Evolutionary conservation across 1,140 invertebrate genomes (phyloP), one percentile per base, ranked within the genome.

Genomic region (Philotrypesis tridentata): DNA sequence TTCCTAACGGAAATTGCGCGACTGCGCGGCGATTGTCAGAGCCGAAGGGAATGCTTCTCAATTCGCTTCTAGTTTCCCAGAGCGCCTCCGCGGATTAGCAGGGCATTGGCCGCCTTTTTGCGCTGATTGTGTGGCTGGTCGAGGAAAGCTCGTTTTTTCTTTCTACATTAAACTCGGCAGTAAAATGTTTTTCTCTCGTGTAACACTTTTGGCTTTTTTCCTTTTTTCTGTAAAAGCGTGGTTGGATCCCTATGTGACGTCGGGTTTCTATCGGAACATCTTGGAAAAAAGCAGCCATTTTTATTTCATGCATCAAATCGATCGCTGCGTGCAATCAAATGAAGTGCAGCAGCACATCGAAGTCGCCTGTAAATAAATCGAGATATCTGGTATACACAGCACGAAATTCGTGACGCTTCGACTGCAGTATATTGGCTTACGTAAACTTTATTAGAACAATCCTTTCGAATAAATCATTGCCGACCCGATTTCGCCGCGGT

Each of bases 1-100:
- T 82, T 82, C 68, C 31, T 82, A 73, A 73, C 80, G 75, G 65
- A 77, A 82, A 82, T 71, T 82, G 73, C 73, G 48, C 75, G 6
- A 12, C 55, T n/a, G 67, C 21, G n/a, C 63, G 29, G 21, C n/a
- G 67, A 71, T 79, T 77, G 43, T 37, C 67, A 43, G n/a, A n/a
- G 31, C 55, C 31, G 14, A 40, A 14, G 37, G 23, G 61, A 67
- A 68, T 55, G 67, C 67, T 78, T 78, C 76, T 78, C 61, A 17
- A 1, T 43, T 61, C 61, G 17, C 12, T 43, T 61, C 12, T 55
- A 61, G 31, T 63, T 31, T 55, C 8, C 14, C 7, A 21, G 55
- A 23, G 21, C 21, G 29, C 3, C 12, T 27, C 31, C 48, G 17
- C 65, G 12, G 65, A 78, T 78, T 37, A 5, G 33, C 9, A 9